Base-by-base conservation (phyloP, 2,888 invertebrate species). In the Aethes cnicana region DNA sequence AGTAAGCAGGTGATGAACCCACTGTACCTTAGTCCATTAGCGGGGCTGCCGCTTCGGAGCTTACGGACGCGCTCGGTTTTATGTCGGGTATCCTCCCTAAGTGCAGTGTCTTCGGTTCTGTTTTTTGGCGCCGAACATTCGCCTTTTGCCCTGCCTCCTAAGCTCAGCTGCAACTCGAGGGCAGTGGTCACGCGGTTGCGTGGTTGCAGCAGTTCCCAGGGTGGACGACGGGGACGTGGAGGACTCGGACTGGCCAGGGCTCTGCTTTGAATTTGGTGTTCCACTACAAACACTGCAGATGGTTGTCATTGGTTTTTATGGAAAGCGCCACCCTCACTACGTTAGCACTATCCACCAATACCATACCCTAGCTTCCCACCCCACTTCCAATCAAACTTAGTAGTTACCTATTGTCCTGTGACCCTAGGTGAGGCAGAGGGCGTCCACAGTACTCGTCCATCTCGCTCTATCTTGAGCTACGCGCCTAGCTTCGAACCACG, bases 241-340 rank as follows among this genome's bases (percentile, higher is more conserved):
- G 36, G 36, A 36, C 36, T 21, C 21, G 36, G 36, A 36, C 36
- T 36, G 21, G 36, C 36, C 21, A 36, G 36, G 21, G 36, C 21
- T 36, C 36, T 21, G 36, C 36, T 36, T 7, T 1, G 12, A 11
- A n/a, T 6, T 12, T n/a, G 11, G 36, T 36, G 36, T 36, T 36
- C 21, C 36, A n/a, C 21, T n/a, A 21, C 36, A n/a, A 36, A 36
- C 20, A 36, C 36, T 11, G 36, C 36, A 20, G 21, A 36, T 21
- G 20, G 36, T 33, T 33, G n/a, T 28, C 11, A 7, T 28, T 4
- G 28, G 2, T 4, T 28, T 28, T 28, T 11, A 11, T 11, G 11
- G 28, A 6, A 4, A 28, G 3, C 3, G 11, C 3, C 6, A 12
- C 2, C 11, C 28, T 28, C 28, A 28, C 28, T 6, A 11, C 11